A percentile compares a stretch with the other conserved stretches of the same genome.
These are phyloP conservation scores for Drosophila nr. medialis DNA, from an alignment of 2,888 invertebrate species.

Conservation along the genomic window DNA sequence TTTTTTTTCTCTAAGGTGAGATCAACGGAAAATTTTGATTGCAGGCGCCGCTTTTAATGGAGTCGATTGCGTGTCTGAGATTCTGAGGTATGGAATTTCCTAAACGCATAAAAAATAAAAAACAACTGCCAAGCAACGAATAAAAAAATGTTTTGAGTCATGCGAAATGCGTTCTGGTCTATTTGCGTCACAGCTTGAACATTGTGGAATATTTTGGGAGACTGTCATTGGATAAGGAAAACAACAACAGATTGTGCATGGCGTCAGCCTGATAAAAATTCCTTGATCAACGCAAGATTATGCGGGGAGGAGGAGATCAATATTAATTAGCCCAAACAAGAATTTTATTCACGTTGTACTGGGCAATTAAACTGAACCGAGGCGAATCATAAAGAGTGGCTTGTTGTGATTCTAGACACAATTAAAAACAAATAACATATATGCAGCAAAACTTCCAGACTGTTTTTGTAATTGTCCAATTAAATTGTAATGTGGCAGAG, in stretches of 20 bases:
- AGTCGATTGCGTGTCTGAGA: conserved; percentile 30
- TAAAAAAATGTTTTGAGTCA: conserved; percentile 20
- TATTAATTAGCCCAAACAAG: conserved; percentile 56
- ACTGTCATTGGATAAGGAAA: conserved; percentile 2
- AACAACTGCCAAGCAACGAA: conserved; percentile 16
- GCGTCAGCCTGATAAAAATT: conserved; percentile 39
- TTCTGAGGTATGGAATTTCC: conserved; percentile 22
- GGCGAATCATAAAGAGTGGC: conserved; percentile 29
- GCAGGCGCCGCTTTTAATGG: conserved; percentile 6
- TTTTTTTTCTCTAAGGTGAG: not conserved
- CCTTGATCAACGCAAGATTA: conserved; percentile 22
- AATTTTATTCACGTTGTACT: conserved; percentile 55
- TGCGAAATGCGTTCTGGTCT: conserved; percentile 28
- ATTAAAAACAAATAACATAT: conserved; percentile 9
- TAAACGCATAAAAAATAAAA: not conserved
- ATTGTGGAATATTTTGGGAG: conserved; percentile 46
- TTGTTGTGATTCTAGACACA: conserved; percentile 16
- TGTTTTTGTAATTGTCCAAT: conserved; percentile 31
- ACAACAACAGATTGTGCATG: conserved; percentile 12
- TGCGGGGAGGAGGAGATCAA: not conserved
- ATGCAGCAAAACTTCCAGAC: conserved; percentile 30
- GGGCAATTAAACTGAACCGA: conserved; percentile 47
- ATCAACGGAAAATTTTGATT: conserved; percentile 23
- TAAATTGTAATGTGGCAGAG: conserved; percentile 14
- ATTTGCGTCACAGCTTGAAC: conserved; percentile 1